Evolutionary conservation across 2,888 invertebrate species (phyloP), one percentile per base, ranked within the genome.

Genomic region (Alloscopus bannaensis): DNA sequence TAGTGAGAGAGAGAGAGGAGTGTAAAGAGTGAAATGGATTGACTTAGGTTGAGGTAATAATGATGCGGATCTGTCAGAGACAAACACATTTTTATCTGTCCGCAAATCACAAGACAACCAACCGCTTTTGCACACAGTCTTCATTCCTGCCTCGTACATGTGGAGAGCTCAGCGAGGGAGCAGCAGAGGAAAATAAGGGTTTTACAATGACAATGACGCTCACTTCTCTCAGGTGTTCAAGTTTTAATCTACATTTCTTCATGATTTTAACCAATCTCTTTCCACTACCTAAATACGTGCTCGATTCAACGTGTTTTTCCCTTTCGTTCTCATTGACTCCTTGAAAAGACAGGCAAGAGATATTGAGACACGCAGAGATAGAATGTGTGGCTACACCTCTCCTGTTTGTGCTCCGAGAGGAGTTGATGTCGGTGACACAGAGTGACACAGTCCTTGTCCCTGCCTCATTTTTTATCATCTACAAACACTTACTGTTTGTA

Each of bases 371-470:
- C 24, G 22, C 11, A 22, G 3, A 22, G 6, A 22, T 16, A 22
- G 20, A 20, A 22, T n/a, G 18, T 47, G 36, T 36, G 36, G 36
- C 13, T 36, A 8, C 36, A n/a, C n/a, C n/a, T n/a, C n/a, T n/a
- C n/a, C n/a, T n/a, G n/a, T n/a, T n/a, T n/a, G n/a, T n/a, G n/a
- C n/a, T n/a, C n/a, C n/a, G n/a, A n/a, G n/a, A n/a, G n/a, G 6
- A 3, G 22, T 22, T n/a, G 55, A 4, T 26, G 24, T 13, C n/a
- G 57, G 59, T 47, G 69, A 69, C 59, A 59, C 69, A 18, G 69
- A 69, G 57, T 69, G 69, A 59, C 69, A 69, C 69, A 59, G 69
- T 59, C 69, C 69, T 68, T 59, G 57, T 62, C 71, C 45, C 59
- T 40, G 55, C 24, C 26, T 59, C 20, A 31, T 31, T 55, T 52